These are phyloP conservation scores for Lophotis ruficrista DNA, from an alignment of 2,113 vertebrate species.

Conservation along the genomic window DNA sequence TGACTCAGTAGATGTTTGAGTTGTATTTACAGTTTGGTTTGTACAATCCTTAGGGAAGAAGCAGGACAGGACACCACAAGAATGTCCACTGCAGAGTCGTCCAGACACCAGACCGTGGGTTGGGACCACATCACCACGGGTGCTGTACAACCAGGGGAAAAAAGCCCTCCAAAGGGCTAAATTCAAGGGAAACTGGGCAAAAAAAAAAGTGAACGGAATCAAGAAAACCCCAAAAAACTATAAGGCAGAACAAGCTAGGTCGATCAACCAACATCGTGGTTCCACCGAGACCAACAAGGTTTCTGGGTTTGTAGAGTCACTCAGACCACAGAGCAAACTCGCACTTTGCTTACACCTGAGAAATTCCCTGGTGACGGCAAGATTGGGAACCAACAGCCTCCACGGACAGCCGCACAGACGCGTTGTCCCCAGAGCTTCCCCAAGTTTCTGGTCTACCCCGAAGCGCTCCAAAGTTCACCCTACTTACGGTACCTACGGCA, in stretches of 20 bases:
- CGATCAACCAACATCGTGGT: accelerated
- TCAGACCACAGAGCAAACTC: accelerated
- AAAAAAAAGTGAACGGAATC: neutral
- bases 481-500: neutral
- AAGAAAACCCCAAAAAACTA: neutral
- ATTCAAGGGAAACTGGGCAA: neutral
- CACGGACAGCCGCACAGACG: neutral
- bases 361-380: neutral
- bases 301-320: neutral
- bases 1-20: neutral
- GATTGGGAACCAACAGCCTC: neutral
- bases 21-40: neutral
- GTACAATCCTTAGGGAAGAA: neutral
- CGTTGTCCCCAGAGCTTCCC: neutral
- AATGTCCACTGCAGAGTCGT: neutral
- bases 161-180: neutral
- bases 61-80: neutral
- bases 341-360: neutral
- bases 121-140: accelerated
- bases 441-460: neutral
- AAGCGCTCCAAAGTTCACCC: neutral
- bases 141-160: neutral
- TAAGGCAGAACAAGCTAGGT: neutral
- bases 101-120: neutral
- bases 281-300: accelerated